phyloP scores from a whole-genome alignment of 2,113 vertebrate genomes.

The Philantomba maxwellii region DNA sequence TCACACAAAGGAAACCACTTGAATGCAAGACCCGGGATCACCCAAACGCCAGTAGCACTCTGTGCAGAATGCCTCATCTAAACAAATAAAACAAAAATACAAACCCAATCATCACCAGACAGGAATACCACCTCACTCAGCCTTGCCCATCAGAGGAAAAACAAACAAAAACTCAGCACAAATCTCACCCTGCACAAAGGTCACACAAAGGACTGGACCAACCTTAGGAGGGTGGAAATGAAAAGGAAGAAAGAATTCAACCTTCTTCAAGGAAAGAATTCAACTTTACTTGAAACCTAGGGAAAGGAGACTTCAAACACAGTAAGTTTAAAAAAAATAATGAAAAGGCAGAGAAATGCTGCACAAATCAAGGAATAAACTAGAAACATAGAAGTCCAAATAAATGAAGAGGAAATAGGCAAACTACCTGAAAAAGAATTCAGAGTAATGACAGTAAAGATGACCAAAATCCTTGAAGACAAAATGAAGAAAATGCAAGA shows the following conservation, averaged over 20 bases:
- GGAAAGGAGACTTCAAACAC: not conserved
- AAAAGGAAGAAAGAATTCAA: not conserved
- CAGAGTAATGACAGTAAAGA: not conserved
- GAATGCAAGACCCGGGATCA: not conserved
- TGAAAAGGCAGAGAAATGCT: not conserved
- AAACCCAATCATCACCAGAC: not conserved
- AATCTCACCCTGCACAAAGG: not conserved
- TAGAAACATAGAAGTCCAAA: not conserved
- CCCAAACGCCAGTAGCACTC: rapidly evolving
- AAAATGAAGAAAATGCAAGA: not conserved
- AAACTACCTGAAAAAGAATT: not conserved
- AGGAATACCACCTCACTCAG: not conserved
- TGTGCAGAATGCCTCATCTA: not conserved
- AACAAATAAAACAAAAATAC: not conserved
- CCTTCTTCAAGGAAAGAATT: not conserved
- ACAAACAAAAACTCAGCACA: not conserved
- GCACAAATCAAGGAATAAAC: not conserved
- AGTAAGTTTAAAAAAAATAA: not conserved
- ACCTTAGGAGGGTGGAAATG: rapidly evolving
- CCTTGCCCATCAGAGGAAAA: not conserved
- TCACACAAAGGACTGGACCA: not conserved
- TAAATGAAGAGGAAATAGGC: not conserved
- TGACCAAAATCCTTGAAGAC: not conserved
- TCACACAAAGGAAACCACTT: not conserved
- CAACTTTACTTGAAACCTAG: not conserved